A percentile compares a stretch with the other conserved stretches of the same genome.
Conservation (phyloP, 2,113 vertebrate genomes). For the Pipra filicauda region DNA sequence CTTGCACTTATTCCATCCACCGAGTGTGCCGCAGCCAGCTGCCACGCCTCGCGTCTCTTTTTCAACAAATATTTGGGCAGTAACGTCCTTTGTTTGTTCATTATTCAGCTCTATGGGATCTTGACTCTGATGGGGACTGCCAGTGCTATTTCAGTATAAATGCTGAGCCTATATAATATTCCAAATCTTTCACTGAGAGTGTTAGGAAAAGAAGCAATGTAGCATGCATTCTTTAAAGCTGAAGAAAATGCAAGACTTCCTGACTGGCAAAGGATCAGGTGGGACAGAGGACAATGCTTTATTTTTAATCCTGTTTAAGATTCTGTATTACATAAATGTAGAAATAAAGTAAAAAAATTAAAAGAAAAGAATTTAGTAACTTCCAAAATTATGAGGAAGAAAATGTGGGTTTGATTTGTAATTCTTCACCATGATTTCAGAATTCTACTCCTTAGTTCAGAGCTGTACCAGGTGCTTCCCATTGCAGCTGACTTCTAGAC, state of each 20-base stretch:
- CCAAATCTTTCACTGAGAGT: not conserved
- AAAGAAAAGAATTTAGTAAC: not conserved
- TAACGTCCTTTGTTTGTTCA: not conserved
- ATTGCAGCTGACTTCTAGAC: not conserved
- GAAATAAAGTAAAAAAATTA: not conserved
- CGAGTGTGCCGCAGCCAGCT: not conserved
- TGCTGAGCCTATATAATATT: not conserved
- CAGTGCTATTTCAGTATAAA: not conserved
- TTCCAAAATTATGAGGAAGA: not conserved
- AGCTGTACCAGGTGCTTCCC: not conserved
- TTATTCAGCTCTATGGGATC: not conserved
- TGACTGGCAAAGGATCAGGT: not conserved
- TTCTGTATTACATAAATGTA: not conserved
- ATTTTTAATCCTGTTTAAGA: not conserved
- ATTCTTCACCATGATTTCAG: not conserved
- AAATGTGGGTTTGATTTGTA: not conserved
- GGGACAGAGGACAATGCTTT: not conserved
- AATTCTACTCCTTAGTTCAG: not conserved
- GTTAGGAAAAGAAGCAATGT: not conserved
- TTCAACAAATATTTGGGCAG: not conserved
- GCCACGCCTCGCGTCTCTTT: not conserved
- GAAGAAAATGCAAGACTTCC: not conserved
- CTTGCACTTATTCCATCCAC: not conserved
- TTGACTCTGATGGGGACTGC: not conserved
- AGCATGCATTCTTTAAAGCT: not conserved